Base-by-base conservation (phyloP, 2,113 vertebrate species). In the Eulemur rufifrons region DNA sequence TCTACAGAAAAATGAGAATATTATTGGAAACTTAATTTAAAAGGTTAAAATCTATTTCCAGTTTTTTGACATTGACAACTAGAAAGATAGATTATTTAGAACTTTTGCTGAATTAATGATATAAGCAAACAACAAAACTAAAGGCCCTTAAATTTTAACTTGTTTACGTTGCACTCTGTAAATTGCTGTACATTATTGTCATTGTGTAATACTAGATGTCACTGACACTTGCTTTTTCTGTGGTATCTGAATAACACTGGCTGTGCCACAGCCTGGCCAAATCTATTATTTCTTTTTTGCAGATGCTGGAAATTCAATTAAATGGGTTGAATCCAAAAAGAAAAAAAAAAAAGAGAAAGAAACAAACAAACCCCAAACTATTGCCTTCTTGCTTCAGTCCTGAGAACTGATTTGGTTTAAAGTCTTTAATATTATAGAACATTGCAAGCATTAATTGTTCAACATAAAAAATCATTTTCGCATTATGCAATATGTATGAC, bases 21-120 rank as follows among this genome's bases (percentile, higher is more conserved):
- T 86, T 77, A 32, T 82, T 87, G 78, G 71, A 83, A 88, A 12
- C 9, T 23, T 68, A 63, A 81, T 71, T 91, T 92, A 78, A 45
- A 54, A 83, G 73, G 34, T 87, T 69, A 64, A 39, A 71, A 61
- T 87, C 42, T 86, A 23, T 80, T 78, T 95, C 21, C 21, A 52
- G 45, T 86, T 86, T 95, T 47, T 85, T 93, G 73, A 74, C 63
- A 54, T 17, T 77, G 78, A 95, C 21, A 82, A 61, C 15, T 39
- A 66, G 23, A 86, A 88, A 88, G 69, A 86, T 59, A 82, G 66
- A 91, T 63, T 52, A 71, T 83, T 95, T 94, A 45, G 42, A 86
- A 78, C 39, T 89, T 78, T 95, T 96, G 89, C 45, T 69, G 37
- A 82, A 52, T 81, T 77, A 47, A 34, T 93, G 10, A 76, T 85